Conservation (phyloP, 2,888 invertebrate species). For the Ochropacha duplaris region DNA sequence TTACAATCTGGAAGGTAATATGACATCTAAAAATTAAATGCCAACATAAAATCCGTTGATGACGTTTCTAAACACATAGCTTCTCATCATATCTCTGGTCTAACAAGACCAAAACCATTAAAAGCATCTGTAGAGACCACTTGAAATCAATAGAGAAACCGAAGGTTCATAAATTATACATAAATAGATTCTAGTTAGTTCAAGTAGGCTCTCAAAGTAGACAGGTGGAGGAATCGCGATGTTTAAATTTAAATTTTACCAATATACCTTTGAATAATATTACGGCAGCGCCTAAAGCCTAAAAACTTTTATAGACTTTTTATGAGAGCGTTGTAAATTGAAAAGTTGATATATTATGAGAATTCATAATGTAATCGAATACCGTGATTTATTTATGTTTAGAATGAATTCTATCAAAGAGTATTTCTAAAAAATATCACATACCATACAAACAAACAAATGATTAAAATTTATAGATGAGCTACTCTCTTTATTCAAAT, state of each 20-base stretch:
- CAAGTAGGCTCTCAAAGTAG: slow-evolving; percentile 42
- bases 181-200: slow-evolving; percentile 60
- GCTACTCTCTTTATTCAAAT: no score
- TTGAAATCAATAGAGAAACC: slow-evolving; percentile 51
- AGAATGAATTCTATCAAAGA: neutral
- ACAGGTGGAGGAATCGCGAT: slow-evolving; percentile 39
- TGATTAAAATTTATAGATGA: neutral
- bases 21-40: neutral
- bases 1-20: neutral
- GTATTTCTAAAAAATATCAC: neutral
- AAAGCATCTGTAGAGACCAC: slow-evolving; percentile 51
- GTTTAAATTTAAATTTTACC: neutral
- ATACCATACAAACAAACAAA: neutral
- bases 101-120: slow-evolving; percentile 51
- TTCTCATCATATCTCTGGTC: slow-evolving; percentile 20
- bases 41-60: neutral
- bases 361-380: neutral
- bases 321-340: slow-evolving; percentile 5
- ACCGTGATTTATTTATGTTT: neutral
- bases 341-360: neutral
- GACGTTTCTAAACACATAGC: neutral
- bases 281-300: neutral
- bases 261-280: neutral
- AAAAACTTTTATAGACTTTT: slow-evolving; percentile 9
- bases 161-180: slow-evolving; percentile 61